Conservation (phyloP, 2,888 invertebrate genomes). For the Drosophila mimetica region DNA sequence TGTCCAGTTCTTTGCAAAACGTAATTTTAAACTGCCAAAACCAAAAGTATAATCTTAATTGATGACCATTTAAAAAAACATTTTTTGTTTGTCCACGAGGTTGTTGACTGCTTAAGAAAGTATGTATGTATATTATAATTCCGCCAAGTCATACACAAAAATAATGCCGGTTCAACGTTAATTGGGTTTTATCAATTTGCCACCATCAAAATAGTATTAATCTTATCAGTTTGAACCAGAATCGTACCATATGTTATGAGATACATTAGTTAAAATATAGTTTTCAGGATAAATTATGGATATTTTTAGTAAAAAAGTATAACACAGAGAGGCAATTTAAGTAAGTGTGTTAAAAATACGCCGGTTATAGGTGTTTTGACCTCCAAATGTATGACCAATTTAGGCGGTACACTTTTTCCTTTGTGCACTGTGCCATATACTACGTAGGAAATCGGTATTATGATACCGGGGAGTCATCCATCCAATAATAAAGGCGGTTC, state of each 20-base stretch:
- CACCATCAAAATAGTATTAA: not conserved
- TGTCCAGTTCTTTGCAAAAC: not conserved
- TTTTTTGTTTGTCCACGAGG: not conserved
- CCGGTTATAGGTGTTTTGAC: slow-evolving; percentile 9
- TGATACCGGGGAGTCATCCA: slow-evolving; percentile 38
- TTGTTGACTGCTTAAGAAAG: slow-evolving; percentile 1
- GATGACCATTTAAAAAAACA: not conserved
- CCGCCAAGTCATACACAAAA: not conserved
- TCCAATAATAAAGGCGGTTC: slow-evolving; percentile 60
- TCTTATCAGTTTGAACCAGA: slow-evolving; percentile 2
- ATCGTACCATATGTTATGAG: not conserved
- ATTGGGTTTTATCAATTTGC: not conserved
- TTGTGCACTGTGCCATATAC: slow-evolving; percentile 46
- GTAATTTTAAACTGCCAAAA: not conserved
- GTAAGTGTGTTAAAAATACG: not conserved
- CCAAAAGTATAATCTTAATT: slow-evolving; percentile 3
- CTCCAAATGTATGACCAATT: slow-evolving; percentile 21
- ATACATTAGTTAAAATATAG: not conserved
- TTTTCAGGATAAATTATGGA: too few species aligned
- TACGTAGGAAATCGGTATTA: slow-evolving; percentile 33
- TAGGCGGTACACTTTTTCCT: slow-evolving; percentile 24
- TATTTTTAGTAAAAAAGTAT: too few species aligned
- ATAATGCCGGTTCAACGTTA: not conserved
- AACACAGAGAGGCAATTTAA: too few species aligned
- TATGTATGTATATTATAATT: not conserved